Base-by-base conservation (phyloP, 2,113 vertebrate genomes). In the Cisticola juncidis region DNA sequence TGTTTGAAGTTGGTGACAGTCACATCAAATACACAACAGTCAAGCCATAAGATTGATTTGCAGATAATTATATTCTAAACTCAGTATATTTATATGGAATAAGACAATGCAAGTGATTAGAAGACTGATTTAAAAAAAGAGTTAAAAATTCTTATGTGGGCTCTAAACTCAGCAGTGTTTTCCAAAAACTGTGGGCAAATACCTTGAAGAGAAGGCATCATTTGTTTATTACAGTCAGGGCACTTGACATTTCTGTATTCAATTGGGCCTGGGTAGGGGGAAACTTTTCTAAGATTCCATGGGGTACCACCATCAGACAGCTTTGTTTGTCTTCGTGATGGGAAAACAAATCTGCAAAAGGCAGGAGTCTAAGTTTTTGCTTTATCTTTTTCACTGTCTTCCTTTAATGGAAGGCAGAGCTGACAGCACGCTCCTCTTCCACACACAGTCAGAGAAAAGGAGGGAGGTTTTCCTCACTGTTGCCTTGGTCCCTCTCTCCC, bases 221-320 rank as follows among this genome's bases (percentile, higher is more conserved):
- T 45, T 87, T 65, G 17, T 23, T 68, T 24, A 60, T 45, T 88
- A 40, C 26, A 57, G 62, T n/a, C 58, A 80, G 31, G 24, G 51
- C 44, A 81, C 35, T 42, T 47, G 17, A 29, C 73, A 58, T 25
- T 84, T 92, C 14, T 40, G 33, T 42, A 69, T 58, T 17, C 24
- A 45, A 1, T 0, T 36, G n/a, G 14, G 61, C 35, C 36, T 61
- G 82, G 13, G 14, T 9, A 23, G 19, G 45, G 12, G 14, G 17
- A 48, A 90, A 42, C 47, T 70, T 45, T 83, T 89, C 26, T 77
- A 58, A 66, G 58, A 31, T 31, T 68, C 26, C 17, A 38, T 2
- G 4, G 33, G 47, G 58, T 70, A 57, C 14, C 12, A 72, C 0
- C 58, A 28, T 21, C 80, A 89, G 53, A 81, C 9, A 83, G 48